Base-by-base conservation (phyloP, 2,888 invertebrate species). In the Papilio elwesi region DNA sequence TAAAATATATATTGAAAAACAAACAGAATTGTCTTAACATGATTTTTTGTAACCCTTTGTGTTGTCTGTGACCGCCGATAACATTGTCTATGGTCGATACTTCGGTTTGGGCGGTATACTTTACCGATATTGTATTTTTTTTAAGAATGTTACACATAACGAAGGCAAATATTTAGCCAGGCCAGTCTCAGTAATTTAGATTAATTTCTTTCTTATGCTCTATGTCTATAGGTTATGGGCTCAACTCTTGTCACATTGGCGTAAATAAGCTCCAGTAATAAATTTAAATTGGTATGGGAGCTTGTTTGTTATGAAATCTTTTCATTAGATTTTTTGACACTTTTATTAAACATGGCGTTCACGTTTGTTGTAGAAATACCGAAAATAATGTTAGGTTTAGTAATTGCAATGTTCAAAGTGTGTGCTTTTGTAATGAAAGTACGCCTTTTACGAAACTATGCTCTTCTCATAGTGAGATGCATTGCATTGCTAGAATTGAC, bases 1-100 rank as follows among this genome's bases (percentile, higher is more conserved):
- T 87, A 84, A 87, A 85, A 81, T 80, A 84, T 82, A 85, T 81
- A 82, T 80, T 80, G 81, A 82, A 81, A 62, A 62, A 62, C 59
- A 62, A 82, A 79, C 81, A 82, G 82, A 85, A 85, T 81, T 82
- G 79, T 80, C 82, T 83, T 82, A 81, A 81, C 82, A 82, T 77
- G 75, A 79, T 80, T 78, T 77, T 78, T 77, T 79, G 77, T 78
- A 77, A 80, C 77, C 74, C 81, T 73, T 80, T 82, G 81, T 86
- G 83, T 82, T 81, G 82, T 86, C 80, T 78, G 74, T 77, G 82
- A 68, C 68, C 80, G 81, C 79, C 77, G 80, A 78, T 78, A 78
- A 79, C 82, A 80, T 78, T 76, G 63, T 76, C 76, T 78, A 76
- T 75, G 72, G 77, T 74, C 64, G 59, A 15, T 62, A 62, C 38